These are phyloP conservation scores for Nematolebias whitei DNA, from an alignment of 2,113 vertebrate genomes.

Conservation along the genomic window DNA sequence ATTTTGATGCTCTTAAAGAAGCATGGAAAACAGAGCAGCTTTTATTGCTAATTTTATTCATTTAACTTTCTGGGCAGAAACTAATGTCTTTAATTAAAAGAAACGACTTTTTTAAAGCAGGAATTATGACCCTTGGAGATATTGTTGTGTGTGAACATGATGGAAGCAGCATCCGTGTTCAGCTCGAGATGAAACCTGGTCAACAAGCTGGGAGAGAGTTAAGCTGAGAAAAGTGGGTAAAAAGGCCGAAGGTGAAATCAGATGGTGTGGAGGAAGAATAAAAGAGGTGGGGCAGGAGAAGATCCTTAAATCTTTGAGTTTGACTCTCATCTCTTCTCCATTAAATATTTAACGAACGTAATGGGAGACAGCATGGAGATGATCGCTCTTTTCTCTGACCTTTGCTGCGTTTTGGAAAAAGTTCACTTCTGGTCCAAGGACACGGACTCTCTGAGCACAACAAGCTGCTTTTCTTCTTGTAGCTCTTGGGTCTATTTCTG, in stretches of 20 bases:
- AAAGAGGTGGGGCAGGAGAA: not conserved
- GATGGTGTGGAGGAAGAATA: not conserved
- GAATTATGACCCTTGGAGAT: too few species aligned
- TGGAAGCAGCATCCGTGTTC: not conserved
- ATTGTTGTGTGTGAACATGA: too few species aligned
- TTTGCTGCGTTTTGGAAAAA: slow-evolving; percentile 43
- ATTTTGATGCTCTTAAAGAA: too few species aligned
- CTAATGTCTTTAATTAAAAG: too few species aligned
- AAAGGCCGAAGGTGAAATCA: not conserved
- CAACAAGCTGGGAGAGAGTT: slow-evolving; percentile 12
- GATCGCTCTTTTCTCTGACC: slow-evolving; percentile 48
- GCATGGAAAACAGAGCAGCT: too few species aligned
- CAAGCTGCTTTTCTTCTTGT: not conserved
- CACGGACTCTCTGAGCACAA: too few species aligned
- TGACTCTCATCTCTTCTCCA: slow-evolving; percentile 26
- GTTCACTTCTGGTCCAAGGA: too few species aligned
- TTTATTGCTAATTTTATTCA: too few species aligned
- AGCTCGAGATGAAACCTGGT: not conserved
- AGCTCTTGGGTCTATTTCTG: not conserved
- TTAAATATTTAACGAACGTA: slow-evolving; percentile 66
- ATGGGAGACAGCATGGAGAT: slow-evolving; percentile 50
- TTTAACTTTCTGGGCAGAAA: too few species aligned
- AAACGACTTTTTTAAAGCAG: too few species aligned
- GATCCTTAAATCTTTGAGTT: slow-evolving; percentile 29
- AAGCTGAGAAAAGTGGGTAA: not conserved